Evolutionary conservation across 2,113 vertebrate genomes (phyloP).

Genomic region (Callopanchax toddi): DNA sequence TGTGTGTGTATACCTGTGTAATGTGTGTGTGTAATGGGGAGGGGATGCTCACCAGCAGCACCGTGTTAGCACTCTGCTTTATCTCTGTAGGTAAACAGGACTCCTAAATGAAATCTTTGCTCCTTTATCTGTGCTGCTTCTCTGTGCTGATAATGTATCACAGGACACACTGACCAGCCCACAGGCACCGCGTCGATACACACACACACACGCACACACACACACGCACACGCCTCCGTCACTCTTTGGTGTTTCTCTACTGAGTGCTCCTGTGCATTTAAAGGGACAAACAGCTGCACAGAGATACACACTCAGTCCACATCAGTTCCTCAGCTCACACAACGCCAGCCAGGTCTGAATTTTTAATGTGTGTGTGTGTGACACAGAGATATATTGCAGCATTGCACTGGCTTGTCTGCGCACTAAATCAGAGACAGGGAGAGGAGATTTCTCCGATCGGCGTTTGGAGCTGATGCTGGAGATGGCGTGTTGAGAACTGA

Average conservation of each 20-base stretch:
- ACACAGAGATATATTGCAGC: constrained; percentile 27
- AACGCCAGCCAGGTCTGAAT: constrained; percentile 62
- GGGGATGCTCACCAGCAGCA: background rate
- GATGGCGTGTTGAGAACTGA: background rate
- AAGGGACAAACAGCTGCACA: too few species aligned
- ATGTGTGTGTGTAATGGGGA: background rate
- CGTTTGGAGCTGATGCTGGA: too few species aligned
- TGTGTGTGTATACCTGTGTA: background rate
- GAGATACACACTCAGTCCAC: background rate
- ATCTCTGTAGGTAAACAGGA: constrained; percentile 7
- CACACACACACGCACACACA: too few species aligned
- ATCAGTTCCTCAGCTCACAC: constrained; percentile 8
- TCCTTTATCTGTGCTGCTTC: constrained; percentile 44
- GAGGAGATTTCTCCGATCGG: too few species aligned
- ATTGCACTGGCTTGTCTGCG: constrained; percentile 28
- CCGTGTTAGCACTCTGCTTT: constrained; percentile 7
- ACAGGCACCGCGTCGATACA: background rate
- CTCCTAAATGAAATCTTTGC: constrained; percentile 26
- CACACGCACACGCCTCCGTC: too few species aligned
- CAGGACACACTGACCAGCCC: background rate
- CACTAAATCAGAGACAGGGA: background rate
- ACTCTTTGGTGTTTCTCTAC: too few species aligned
- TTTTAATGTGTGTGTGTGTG: constrained; percentile 10
- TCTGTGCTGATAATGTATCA: constrained; percentile 39
- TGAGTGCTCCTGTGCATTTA: too few species aligned